phyloP scores from a whole-genome alignment of 2,797 vertebrate genomes.

The Gallinago stenura region DNA sequence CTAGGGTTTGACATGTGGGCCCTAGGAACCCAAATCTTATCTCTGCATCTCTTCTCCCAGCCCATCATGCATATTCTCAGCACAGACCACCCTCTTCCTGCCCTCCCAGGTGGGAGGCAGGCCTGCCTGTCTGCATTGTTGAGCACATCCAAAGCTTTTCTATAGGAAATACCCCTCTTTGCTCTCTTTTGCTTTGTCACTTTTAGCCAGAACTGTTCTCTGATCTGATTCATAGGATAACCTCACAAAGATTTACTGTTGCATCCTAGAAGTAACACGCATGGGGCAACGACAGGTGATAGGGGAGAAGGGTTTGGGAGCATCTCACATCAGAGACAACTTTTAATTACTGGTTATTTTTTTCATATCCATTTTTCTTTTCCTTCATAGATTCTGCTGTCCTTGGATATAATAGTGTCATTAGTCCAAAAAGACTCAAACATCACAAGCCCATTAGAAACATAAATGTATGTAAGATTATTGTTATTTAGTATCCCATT shows the following conservation, averaged over 20 bases:
- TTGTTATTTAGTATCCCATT: not conserved
- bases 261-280: not conserved
- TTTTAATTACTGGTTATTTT: slow-evolving; percentile 1
- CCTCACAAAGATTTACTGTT: not conserved
- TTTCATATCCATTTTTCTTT: not conserved
- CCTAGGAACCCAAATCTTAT: not conserved
- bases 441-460: not conserved
- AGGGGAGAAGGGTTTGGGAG: not conserved
- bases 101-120: not conserved
- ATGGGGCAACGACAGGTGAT: not conserved
- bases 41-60: not conserved
- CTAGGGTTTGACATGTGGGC: not conserved
- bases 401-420: not conserved
- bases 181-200: not conserved
- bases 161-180: not conserved
- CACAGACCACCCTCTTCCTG: not conserved
- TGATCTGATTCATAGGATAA: not conserved
- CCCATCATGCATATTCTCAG: not conserved
- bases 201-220: not conserved
- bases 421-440: not conserved
- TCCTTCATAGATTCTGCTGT: not conserved
- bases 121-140: not conserved
- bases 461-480: not conserved
- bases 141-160: not conserved
- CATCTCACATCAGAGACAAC: not conserved